A percentile compares a stretch with the other conserved stretches of the same genome.
Evolutionary conservation across 2,797 vertebrate species (phyloP).

Genomic region (Enteromius viviparus): DNA sequence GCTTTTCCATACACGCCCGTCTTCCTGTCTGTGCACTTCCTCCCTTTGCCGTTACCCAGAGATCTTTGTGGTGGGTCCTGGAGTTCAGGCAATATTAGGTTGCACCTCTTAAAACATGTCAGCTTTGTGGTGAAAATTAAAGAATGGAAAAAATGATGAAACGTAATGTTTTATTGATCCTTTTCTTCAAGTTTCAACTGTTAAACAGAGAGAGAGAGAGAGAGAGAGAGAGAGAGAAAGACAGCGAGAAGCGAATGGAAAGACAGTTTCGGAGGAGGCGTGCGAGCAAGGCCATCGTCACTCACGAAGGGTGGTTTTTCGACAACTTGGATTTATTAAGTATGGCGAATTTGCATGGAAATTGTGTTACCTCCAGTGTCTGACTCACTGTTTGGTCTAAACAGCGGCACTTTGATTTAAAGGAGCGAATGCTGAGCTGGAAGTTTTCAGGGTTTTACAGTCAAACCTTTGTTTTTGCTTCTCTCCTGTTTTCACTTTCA

Average conservation of each 20-base stretch:
- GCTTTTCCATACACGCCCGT: constrained; percentile 94
- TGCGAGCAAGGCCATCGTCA: constrained; percentile 42
- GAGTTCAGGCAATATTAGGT: constrained; percentile 85
- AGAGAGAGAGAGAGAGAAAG: constrained; percentile 47
- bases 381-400: constrained; percentile 43
- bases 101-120: constrained; percentile 86
- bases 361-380: constrained; percentile 40
- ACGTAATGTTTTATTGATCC: constrained; percentile 74
- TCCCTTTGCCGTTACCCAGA: constrained; percentile 89
- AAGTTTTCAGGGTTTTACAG: constrained; percentile 30
- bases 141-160: constrained; percentile 83
- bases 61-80: constrained; percentile 87
- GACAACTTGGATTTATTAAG: constrained; percentile 66
- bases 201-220: constrained; percentile 45
- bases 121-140: constrained; percentile 83
- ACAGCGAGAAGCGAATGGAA: constrained; percentile 64
- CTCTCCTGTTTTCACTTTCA: constrained; percentile 31
- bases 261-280: constrained; percentile 59
- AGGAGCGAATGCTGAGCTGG: constrained; percentile 42
- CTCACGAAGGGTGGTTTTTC: constrained; percentile 59
- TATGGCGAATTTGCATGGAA: constrained; percentile 54
- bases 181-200: constrained; percentile 64
- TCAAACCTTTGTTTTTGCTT: constrained; percentile 35
- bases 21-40: constrained; percentile 92
- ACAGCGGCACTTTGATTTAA: constrained; percentile 48